Conservation (phyloP, 1,140 invertebrate genomes). For the Grapholita molesta region DNA sequence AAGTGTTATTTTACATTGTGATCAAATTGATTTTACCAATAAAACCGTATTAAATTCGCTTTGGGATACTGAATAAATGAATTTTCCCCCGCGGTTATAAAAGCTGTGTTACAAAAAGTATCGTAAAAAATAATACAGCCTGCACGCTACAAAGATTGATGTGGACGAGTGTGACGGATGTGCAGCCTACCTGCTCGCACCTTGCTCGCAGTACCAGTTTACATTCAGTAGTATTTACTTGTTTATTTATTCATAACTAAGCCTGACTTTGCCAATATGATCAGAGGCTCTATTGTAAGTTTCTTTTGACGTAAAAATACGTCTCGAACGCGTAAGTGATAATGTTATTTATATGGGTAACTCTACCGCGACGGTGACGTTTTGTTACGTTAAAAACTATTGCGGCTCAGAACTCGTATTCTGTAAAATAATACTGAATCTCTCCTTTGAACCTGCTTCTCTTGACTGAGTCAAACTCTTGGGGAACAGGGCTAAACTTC, state of each 20-base stretch:
- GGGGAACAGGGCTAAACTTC: too few relatives aligned
- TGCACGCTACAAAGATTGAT: constrained; percentile 14
- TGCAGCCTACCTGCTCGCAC: constrained; percentile 4
- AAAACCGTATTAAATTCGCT: constrained; percentile 15
- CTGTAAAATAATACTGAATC: too few relatives aligned
- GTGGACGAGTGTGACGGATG: background rate
- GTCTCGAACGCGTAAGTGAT: too few relatives aligned
- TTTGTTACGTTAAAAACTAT: too few relatives aligned
- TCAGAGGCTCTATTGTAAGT: too few relatives aligned
- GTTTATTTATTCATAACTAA: background rate
- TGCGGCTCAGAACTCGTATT: too few relatives aligned
- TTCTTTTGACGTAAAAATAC: too few relatives aligned
- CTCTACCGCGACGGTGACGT: too few relatives aligned
- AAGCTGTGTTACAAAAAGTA: constrained; percentile 15
- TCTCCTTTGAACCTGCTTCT: too few relatives aligned
- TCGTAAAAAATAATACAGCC: constrained; percentile 14
- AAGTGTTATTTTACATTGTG: background rate
- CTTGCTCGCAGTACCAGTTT: background rate
- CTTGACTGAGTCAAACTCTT: too few relatives aligned
- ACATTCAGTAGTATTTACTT: background rate
- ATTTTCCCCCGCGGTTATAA: constrained; percentile 9
- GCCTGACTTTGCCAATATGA: too few relatives aligned
- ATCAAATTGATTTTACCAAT: constrained; percentile 11
- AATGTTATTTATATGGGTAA: too few relatives aligned
- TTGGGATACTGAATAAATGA: constrained; percentile 6